Evolutionary conservation across 2,888 invertebrate genomes (phyloP).

Genomic region (Anticlea derivata): DNA sequence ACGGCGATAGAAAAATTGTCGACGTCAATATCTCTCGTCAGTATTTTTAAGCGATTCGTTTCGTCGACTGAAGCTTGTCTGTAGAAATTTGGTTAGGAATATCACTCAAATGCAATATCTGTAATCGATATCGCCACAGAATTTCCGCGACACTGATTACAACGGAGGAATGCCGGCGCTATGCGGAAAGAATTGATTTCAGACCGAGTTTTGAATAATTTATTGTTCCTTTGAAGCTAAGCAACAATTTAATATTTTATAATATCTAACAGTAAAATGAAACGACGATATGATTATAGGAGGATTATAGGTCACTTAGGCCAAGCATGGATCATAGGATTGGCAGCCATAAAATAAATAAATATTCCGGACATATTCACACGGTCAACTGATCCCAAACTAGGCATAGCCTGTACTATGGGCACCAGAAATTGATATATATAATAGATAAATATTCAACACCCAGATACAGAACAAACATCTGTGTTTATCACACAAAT

Average conservation of each 20-base stretch:
- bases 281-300: neutral
- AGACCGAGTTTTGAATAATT: slow-evolving; percentile 18
- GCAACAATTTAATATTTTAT: slow-evolving; percentile 1
- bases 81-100: neutral
- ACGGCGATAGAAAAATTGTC: no score
- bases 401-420: no score
- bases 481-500: no score
- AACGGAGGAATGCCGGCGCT: slow-evolving; percentile 34
- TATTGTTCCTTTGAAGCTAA: slow-evolving; percentile 9
- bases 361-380: no score
- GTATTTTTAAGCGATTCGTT: neutral
- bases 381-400: no score
- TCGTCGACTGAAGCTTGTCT: no score
- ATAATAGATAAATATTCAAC: no score
- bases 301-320: neutral
- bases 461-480: no score
- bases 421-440: no score
- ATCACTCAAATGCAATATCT: slow-evolving; percentile 29
- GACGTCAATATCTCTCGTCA: neutral
- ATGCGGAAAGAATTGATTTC: slow-evolving; percentile 37
- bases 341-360: no score
- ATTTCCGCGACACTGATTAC: slow-evolving; percentile 43
- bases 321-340: neutral
- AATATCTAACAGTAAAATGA: neutral
- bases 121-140: slow-evolving; percentile 40